A percentile compares a stretch with the other conserved stretches of the same genome.
phyloP scores from a whole-genome alignment of 2,113 vertebrate species.

The Pogonocichla stellata region DNA sequence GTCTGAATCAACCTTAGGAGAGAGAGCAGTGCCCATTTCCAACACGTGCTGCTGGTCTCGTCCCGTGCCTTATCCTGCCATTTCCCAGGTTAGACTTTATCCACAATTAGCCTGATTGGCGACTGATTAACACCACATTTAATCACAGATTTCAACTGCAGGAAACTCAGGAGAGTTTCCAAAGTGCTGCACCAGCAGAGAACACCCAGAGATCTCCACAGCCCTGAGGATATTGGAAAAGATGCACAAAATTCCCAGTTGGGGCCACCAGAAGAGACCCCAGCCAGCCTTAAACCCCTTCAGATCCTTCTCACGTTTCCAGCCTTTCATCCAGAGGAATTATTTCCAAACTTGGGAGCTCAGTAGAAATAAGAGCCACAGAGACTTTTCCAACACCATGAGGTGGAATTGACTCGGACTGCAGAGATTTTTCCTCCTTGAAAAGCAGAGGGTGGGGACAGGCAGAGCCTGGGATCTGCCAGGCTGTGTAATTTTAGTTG shows the following conservation, averaged over 20 bases:
- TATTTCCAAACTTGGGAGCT: background rate
- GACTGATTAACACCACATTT: background rate
- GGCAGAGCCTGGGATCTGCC: background rate
- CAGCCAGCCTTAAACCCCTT: background rate
- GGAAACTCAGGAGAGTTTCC: background rate
- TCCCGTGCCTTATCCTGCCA: background rate
- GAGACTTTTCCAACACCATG: background rate
- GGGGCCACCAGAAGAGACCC: background rate
- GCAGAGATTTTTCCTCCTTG: background rate
- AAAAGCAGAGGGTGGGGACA: background rate
- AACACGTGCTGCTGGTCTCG: background rate
- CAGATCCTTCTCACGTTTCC: background rate
- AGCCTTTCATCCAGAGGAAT: background rate
- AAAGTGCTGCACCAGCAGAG: background rate
- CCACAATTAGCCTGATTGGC: background rate
- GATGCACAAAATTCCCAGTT: background rate
- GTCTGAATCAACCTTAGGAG: background rate
- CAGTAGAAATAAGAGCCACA: background rate
- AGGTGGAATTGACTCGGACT: background rate
- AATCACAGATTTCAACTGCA: background rate
- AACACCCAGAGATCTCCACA: background rate
- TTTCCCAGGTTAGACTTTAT: background rate
- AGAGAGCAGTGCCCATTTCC: background rate
- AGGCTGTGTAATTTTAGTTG: conserved; percentile 30
- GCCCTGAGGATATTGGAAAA: background rate